Evolutionary conservation across 1,140 invertebrate species (phyloP).

Genomic region (Potamilus streckersoni): DNA sequence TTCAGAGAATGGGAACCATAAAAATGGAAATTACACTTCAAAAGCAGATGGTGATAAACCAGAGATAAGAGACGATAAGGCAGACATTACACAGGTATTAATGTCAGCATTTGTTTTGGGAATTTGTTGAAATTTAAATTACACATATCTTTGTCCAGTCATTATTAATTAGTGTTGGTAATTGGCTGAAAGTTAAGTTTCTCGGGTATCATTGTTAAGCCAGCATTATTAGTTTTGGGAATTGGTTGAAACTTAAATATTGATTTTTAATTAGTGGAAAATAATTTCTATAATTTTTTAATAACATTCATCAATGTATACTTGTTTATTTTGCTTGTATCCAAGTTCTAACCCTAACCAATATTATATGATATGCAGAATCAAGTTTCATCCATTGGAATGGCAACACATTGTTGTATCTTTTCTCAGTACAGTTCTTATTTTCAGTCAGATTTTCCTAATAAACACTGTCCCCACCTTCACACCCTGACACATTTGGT

Average conservation of each 20-base stretch:
- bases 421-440: too few relatives aligned
- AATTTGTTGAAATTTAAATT: not conserved
- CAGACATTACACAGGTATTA: not conserved
- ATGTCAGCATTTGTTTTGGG: not conserved
- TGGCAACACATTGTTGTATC: too few relatives aligned
- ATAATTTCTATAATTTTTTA: too few relatives aligned
- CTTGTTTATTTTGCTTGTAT: too few relatives aligned
- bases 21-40: slow-evolving; percentile 8
- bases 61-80: slow-evolving; percentile 3
- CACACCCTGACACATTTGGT: too few relatives aligned
- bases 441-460: too few relatives aligned
- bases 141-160: not conserved
- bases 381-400: too few relatives aligned
- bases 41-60: slow-evolving; percentile 5
- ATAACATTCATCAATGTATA: too few relatives aligned
- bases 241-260: not conserved
- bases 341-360: too few relatives aligned
- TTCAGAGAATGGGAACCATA: slow-evolving; percentile 16
- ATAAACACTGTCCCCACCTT: too few relatives aligned
- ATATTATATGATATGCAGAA: too few relatives aligned
- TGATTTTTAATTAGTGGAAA: too few relatives aligned
- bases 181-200: slow-evolving; percentile 6
- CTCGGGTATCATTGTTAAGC: not conserved
- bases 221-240: not conserved
- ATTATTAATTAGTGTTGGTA: slow-evolving; percentile 20